Evolutionary conservation across 1,140 invertebrate genomes (phyloP), one percentile per base, ranked within the genome.

Genomic region (Drosophila yakuba): DNA sequence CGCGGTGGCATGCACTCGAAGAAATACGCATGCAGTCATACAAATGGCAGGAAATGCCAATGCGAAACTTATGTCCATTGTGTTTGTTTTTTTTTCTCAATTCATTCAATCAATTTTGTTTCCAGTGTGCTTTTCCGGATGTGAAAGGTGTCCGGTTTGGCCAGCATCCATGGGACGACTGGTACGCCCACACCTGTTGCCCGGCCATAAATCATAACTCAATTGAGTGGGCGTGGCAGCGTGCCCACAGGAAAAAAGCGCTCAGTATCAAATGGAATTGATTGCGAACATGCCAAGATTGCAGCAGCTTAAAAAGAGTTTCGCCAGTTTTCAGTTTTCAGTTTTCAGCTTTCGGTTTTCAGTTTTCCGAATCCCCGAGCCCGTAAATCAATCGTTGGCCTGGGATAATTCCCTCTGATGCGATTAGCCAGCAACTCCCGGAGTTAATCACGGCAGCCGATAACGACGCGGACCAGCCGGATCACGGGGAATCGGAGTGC

Each of bases 171-270:
- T 2, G 44, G 44, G 44, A 45, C n/a, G 4, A 2, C 32, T n/a
- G 8, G 12, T n/a, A 23, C 32, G 14, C n/a, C 43, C 61, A 55
- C 69, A 74, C 71, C 68, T 74, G 71, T 77, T 72, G 55, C 72
- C 48, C n/a, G 23, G 23, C 47, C 61, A 83, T 84, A 84, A 84
- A 84, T 84, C 77, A 83, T 79, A 66, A 67, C 48, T 57, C 62
- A 74, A 82, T 74, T 56, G 67, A 12, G 41, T n/a, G 61, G 64
- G 61, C 61, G 59, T 62, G 45, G 36, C 36, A 8, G 36, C 8
- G 38, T 14, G 14, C 38, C 38, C 38, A 14, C 10, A 15, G 38
- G 25, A 20, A 25, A 32, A 17, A 3, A 15, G 54, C 15, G 23
- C 35, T 41, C 35, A 23, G 60, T 23, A 45, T 52, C 25, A 52